Percentiles rank a stretch among this genome's conserved stretches.
Evolutionary conservation across 92 coral and sea anemone genomes (phyloP).

Genomic region (Muricea muricata): DNA sequence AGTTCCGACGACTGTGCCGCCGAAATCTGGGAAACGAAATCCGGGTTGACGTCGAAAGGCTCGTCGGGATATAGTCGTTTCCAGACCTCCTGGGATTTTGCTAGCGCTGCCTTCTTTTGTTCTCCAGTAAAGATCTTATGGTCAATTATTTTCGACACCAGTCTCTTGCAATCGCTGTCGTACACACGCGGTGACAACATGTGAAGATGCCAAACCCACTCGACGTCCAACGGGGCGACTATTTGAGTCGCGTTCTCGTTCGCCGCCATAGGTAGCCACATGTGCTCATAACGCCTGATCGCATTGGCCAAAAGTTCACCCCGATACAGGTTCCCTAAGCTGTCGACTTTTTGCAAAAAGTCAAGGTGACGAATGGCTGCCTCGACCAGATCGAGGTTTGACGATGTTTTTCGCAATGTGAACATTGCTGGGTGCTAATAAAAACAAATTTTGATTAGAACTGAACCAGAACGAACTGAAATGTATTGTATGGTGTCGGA

Average conservation of each 20-base stretch:
- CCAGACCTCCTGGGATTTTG: slow-evolving; percentile 59
- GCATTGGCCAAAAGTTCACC: slow-evolving; percentile 41
- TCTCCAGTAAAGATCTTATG: slow-evolving; percentile 55
- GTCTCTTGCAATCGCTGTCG: slow-evolving; percentile 68
- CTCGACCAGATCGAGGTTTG: slow-evolving; percentile 41
- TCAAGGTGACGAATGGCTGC: slow-evolving; percentile 43
- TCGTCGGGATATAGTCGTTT: slow-evolving; percentile 59
- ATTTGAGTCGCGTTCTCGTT: slow-evolving; percentile 27
- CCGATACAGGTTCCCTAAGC: slow-evolving; percentile 16
- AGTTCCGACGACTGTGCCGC: slow-evolving; percentile 40
- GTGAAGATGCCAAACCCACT: slow-evolving; percentile 70
- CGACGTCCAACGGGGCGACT: slow-evolving; percentile 71
- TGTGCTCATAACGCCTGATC: slow-evolving; percentile 42
- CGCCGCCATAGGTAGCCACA: slow-evolving; percentile 54
- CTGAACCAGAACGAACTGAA: no score
- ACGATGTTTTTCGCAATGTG: not conserved
- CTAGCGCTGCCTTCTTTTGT: slow-evolving; percentile 42
- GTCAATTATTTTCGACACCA: slow-evolving; percentile 66
- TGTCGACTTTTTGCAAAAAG: slow-evolving; percentile 41
- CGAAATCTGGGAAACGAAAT: not conserved
- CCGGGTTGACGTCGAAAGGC: slow-evolving; percentile 56
- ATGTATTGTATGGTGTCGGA: no score
- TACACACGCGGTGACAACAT: slow-evolving; percentile 75
- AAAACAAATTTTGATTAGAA: no score
- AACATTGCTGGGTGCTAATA: slow-evolving; percentile 4